These are phyloP conservation scores for Megaleporinus macrocephalus DNA, from an alignment of 2,113 vertebrate genomes.

Conservation along the genomic window DNA sequence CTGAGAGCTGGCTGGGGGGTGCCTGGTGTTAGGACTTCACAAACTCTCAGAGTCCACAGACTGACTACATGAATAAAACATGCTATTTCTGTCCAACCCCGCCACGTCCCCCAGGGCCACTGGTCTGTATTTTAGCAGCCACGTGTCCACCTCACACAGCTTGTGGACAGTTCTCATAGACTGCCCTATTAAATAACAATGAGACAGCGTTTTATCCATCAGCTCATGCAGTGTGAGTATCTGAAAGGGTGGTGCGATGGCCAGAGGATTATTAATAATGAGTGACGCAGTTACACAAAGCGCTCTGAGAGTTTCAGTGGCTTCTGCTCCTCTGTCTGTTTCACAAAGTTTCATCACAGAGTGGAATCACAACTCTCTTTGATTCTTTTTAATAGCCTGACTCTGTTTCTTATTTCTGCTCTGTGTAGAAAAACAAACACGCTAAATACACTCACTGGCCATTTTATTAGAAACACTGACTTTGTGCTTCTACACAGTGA, in stretches of 20 bases:
- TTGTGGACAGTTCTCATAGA: not conserved
- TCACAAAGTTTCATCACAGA: not conserved
- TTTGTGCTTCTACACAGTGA: too few species aligned
- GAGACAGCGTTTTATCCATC: constrained; percentile 6
- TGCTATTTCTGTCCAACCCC: constrained; percentile 6
- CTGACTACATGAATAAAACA: constrained; percentile 38
- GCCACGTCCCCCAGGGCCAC: constrained; percentile 3
- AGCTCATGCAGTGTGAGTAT: not conserved
- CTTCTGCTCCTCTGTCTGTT: not conserved
- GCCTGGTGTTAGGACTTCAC: not conserved
- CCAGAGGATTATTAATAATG: not conserved
- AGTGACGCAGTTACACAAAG: not conserved
- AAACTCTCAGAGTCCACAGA: constrained; percentile 9
- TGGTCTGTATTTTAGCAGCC: not conserved
- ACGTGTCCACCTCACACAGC: constrained; percentile 22
- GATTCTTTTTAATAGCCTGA: not conserved
- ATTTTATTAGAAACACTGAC: not conserved
- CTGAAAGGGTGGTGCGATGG: not conserved
- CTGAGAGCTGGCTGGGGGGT: not conserved
- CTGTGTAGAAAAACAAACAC: not conserved
- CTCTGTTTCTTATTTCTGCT: not conserved
- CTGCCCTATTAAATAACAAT: constrained; percentile 24
- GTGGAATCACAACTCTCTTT: not conserved
- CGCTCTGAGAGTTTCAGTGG: not conserved
- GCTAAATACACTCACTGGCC: not conserved